Conservation (phyloP, 2,888 invertebrate species). For the Cephus rjabovi region DNA sequence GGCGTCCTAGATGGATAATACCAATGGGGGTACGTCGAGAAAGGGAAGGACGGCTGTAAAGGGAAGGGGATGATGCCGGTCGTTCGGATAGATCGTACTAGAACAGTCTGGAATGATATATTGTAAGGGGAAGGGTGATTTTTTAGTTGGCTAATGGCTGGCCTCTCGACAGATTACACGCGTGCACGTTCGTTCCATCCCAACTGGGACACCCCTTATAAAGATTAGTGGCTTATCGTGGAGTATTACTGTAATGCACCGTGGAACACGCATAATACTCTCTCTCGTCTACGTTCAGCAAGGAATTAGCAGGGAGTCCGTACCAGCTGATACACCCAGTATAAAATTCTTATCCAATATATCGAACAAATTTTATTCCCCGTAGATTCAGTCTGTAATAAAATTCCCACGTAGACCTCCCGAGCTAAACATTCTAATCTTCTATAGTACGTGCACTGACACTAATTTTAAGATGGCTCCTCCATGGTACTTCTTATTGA, state of each 20-base stretch:
- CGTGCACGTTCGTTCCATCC: slow-evolving; percentile 37
- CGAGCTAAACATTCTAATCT: background rate
- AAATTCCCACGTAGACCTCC: background rate
- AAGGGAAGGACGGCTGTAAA: slow-evolving; percentile 25
- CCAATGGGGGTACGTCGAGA: slow-evolving; percentile 26
- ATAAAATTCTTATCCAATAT: background rate
- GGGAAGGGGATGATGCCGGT: slow-evolving; percentile 24
- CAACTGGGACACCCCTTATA: slow-evolving; percentile 53
- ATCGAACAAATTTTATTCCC: background rate
- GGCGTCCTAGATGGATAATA: slow-evolving; percentile 3
- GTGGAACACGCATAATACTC: slow-evolving; percentile 42
- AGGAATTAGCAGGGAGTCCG: background rate
- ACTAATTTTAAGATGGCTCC: background rate
- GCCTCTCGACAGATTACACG: slow-evolving; percentile 60
- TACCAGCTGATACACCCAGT: background rate
- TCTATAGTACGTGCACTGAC: background rate
- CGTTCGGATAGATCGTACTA: slow-evolving; percentile 19
- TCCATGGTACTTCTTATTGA: background rate
- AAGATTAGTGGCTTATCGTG: slow-evolving; percentile 62
- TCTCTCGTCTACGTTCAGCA: background rate
- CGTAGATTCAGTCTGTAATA: background rate
- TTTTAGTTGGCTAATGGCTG: slow-evolving; percentile 52
- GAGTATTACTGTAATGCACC: slow-evolving; percentile 54
- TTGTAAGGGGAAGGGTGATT: slow-evolving; percentile 39
- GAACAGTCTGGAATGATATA: slow-evolving; percentile 49